These are phyloP conservation scores for Watsonalla binaria DNA, from an alignment of 2,888 invertebrate species.

Conservation along the genomic window DNA sequence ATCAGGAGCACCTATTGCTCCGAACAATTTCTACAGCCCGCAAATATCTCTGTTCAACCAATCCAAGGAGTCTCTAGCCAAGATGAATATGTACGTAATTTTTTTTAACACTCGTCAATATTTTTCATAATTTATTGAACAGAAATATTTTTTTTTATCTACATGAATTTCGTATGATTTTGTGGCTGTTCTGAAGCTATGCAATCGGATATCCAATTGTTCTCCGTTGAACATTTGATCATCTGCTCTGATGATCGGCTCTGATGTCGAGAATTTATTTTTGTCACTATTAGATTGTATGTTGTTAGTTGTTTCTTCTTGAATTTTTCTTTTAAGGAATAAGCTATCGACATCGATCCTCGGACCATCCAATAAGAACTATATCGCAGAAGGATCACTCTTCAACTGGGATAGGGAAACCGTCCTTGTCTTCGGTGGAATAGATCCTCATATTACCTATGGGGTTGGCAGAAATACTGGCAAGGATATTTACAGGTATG, in stretches of 20 bases:
- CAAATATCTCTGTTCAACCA: conserved; percentile 64
- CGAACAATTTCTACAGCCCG: conserved; percentile 42
- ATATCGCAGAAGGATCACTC: conserved; percentile 69
- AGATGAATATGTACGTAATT: conserved; percentile 50
- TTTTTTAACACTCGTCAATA: not conserved
- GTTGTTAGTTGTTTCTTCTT: not conserved
- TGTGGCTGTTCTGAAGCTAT: not conserved
- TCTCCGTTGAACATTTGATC: not conserved
- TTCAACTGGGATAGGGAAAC: conserved; percentile 80
- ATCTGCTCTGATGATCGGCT: no score
- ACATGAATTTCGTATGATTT: no score
- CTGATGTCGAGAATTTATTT: no score
- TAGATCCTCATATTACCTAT: conserved; percentile 80
- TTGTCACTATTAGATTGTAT: not conserved
- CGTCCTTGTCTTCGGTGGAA: conserved; percentile 83
- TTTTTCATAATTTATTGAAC: no score
- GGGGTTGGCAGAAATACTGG: conserved; percentile 79
- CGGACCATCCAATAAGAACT: conserved; percentile 69
- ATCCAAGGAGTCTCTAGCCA: conserved; percentile 63
- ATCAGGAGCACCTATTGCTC: conserved; percentile 15
- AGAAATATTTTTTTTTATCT: no score
- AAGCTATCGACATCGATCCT: conserved; percentile 63
- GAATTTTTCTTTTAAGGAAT: conserved; percentile 43
- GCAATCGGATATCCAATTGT: not conserved
- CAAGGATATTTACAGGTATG: conserved; percentile 77